Conservation (phyloP, 2,888 invertebrate genomes). For the Empis stercorea region DNA sequence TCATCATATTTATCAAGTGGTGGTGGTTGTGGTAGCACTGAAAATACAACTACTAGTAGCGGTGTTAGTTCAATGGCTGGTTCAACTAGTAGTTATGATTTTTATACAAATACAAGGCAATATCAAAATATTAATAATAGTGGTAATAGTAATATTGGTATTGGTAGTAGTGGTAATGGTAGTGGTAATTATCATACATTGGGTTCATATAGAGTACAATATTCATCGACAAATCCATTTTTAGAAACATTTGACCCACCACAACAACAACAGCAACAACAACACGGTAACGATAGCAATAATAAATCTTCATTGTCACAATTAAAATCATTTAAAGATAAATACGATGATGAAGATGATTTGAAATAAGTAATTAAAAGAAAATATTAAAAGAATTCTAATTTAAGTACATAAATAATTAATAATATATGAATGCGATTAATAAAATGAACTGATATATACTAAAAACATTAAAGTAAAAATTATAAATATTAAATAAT, state of each 20-base stretch:
- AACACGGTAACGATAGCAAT: conserved; percentile 11
- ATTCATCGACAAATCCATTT: conserved; percentile 37
- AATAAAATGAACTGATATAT: too few species aligned
- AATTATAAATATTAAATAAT: too few species aligned
- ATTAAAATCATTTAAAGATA: conserved; percentile 12
- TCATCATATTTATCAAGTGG: conserved; percentile 21
- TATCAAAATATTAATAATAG: conserved; percentile 10
- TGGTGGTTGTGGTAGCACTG: conserved; percentile 14
- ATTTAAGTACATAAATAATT: background rate
- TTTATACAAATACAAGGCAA: conserved; percentile 23
- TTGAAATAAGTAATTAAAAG: conserved; percentile 27
- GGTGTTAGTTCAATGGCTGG: conserved; percentile 34
- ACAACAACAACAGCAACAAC: conserved; percentile 10
- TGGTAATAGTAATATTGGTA: conserved; percentile 1
- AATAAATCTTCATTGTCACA: conserved; percentile 1
- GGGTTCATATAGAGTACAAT: conserved; percentile 36
- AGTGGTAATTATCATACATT: conserved; percentile 33
- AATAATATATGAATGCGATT: too few species aligned
- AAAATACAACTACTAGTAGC: conserved; percentile 28
- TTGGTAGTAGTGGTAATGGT: conserved; percentile 11
- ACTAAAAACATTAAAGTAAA: too few species aligned
- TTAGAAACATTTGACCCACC: conserved; percentile 34
- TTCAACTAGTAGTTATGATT: conserved; percentile 33
- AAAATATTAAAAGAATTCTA: too few species aligned
- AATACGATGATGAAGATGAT: conserved; percentile 35